A percentile compares a stretch with the other conserved stretches of the same genome.
phyloP scores from a whole-genome alignment of 2,888 invertebrate species.

The Acheta domesticus region DNA sequence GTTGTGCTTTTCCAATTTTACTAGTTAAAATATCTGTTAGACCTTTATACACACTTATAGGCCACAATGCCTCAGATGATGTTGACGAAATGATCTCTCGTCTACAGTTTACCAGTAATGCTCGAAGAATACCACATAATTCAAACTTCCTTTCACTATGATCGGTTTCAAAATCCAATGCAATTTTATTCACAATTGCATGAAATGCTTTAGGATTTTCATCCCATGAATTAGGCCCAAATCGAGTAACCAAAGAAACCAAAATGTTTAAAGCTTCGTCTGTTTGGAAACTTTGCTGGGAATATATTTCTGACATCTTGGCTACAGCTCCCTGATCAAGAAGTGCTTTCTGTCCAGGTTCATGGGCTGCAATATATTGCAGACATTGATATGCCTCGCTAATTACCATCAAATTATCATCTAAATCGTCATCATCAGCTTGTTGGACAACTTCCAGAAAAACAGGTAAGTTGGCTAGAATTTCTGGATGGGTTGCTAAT shows the following conservation, averaged over 20 bases:
- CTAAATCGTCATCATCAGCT: slow-evolving; percentile 78
- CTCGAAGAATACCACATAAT: slow-evolving; percentile 73
- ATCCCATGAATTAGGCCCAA: slow-evolving; percentile 74
- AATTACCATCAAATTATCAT: slow-evolving; percentile 81
- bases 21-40: slow-evolving; percentile 79
- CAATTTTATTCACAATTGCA: slow-evolving; percentile 75
- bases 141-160: slow-evolving; percentile 87
- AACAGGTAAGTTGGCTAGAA: slow-evolving; percentile 77
- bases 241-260: slow-evolving; percentile 67
- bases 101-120: slow-evolving; percentile 69
- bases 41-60: slow-evolving; percentile 74
- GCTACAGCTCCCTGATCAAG: slow-evolving; percentile 73
- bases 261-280: slow-evolving; percentile 82
- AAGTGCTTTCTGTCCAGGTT: slow-evolving; percentile 75
- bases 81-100: slow-evolving; percentile 62
- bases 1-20: slow-evolving; percentile 80
- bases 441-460: slow-evolving; percentile 80
- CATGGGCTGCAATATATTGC: slow-evolving; percentile 73
- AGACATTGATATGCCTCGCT: slow-evolving; percentile 83
- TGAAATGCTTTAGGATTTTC: slow-evolving; percentile 75
- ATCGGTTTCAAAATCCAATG: slow-evolving; percentile 84
- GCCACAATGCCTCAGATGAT: slow-evolving; percentile 74
- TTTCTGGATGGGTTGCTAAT: slow-evolving; percentile 75
- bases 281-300: slow-evolving; percentile 83
- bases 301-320: slow-evolving; percentile 81